A percentile compares a stretch with the other conserved stretches of the same genome.
phyloP scores from a whole-genome alignment of 2,113 vertebrate genomes.

The Lasiurus cinereus region DNA sequence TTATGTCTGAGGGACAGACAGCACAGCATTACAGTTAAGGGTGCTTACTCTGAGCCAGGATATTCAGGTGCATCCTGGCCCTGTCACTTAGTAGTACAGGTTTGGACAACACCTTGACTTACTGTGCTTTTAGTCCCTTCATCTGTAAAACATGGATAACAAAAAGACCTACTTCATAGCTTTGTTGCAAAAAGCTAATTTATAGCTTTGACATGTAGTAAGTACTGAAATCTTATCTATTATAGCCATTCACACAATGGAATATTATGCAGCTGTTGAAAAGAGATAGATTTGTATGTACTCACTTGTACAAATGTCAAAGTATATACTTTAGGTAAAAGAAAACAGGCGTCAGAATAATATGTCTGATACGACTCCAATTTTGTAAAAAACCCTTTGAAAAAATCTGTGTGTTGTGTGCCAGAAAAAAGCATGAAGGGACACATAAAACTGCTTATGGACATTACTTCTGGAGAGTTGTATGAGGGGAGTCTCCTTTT shows the following conservation, averaged over 20 bases:
- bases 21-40: not conserved
- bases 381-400: not conserved
- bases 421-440: not conserved
- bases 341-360: conserved; percentile 46
- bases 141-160: conserved; percentile 20
- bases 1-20: not conserved
- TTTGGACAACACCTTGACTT: not conserved
- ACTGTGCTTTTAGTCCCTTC: not conserved
- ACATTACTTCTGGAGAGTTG: not conserved
- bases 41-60: not conserved
- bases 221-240: not conserved
- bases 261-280: conserved; percentile 29
- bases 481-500: not conserved
- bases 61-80: not conserved
- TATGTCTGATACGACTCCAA: conserved; percentile 4
- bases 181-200: not conserved
- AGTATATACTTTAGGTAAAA: conserved; percentile 54
- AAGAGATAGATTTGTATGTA: not conserved
- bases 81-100: not conserved
- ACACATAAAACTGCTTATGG: not conserved
- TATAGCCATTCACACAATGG: not conserved
- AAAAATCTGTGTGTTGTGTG: not conserved
- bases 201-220: conserved; percentile 8
- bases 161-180: not conserved
- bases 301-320: conserved; percentile 27